Evolutionary conservation across 2,888 invertebrate genomes (phyloP), one percentile per base, ranked within the genome.

Genomic region (Ephialtes manifestator): DNA sequence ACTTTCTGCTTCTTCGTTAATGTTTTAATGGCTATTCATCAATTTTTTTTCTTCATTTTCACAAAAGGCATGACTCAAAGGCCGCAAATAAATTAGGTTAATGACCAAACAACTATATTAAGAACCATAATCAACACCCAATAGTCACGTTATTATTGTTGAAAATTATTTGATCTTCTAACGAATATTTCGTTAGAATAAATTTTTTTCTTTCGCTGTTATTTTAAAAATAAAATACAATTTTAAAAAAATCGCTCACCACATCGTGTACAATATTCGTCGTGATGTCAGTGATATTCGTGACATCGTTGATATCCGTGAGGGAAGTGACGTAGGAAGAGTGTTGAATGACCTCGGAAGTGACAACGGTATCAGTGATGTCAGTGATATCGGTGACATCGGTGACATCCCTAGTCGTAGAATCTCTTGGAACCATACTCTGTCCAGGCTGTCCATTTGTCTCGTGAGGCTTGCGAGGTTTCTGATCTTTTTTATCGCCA

Each of bases 211-310:
- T 11, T 63, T 31, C 10, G 13, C 15, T 43, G 10, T 39, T 18
- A 28, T 10, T 46, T 35, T n/a, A n/a, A 43, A 48, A 72, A 53
- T 24, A 78, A 76, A 53, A 58, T 20, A 39, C 10, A 35, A 35
- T 7, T 8, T 2, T 28, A 68, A 28, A 13, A 13, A 46, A 53
- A 53, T 35, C 77, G 88, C 93, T 93, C 86, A 93, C 93, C 91
- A 86, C 87, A 82, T 92, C 90, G 79, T 88, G 90, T 43, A 86
- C 94, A 90, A 95, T 93, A 75, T 94, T 94, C 31, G 92, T 93
- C 87, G 94, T 95, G 88, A 95, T 95, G 83, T 94, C 95, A 91
- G 95, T 94, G 79, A 95, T 94, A 77, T 95, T 95, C 91, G 85
- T 72, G 48, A 88, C 75, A 63, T 90, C 89, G 67, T 88, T 87